A percentile compares a stretch with the other conserved stretches of the same genome.
Evolutionary conservation across 2,113 vertebrate genomes (phyloP).

Genomic region (Boleophthalmus pectinirostris): DNA sequence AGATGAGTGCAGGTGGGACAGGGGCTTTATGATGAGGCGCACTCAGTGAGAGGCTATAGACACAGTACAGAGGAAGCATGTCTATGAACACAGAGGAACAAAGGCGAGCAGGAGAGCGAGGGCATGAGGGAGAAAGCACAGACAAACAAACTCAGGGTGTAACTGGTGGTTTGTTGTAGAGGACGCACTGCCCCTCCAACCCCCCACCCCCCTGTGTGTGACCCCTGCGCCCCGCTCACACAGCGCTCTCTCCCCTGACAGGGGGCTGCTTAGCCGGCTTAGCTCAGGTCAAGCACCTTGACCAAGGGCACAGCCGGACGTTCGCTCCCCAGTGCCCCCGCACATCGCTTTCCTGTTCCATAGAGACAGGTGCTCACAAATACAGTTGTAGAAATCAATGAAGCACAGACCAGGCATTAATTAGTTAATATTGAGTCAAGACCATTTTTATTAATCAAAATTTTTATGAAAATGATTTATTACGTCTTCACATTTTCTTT

Average conservation of each 20-base stretch:
- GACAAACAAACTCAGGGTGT: slow-evolving; percentile 70
- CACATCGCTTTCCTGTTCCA: slow-evolving; percentile 50
- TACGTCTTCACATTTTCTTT: neutral
- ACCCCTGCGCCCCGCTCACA: slow-evolving; percentile 68
- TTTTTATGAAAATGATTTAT: neutral
- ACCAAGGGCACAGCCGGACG: slow-evolving; percentile 68
- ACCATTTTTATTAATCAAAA: neutral
- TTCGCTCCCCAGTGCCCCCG: slow-evolving; percentile 50
- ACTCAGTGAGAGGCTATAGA: slow-evolving; percentile 44
- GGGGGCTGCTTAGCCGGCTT: slow-evolving; percentile 75
- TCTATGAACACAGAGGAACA: slow-evolving; percentile 54
- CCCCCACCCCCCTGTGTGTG: slow-evolving; percentile 37
- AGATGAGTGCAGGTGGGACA: slow-evolving; percentile 39
- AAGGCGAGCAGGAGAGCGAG: slow-evolving; percentile 30
- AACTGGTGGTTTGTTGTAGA: slow-evolving; percentile 75
- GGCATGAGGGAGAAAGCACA: slow-evolving; percentile 56
- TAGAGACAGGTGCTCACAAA: slow-evolving; percentile 25
- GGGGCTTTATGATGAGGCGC: slow-evolving; percentile 54
- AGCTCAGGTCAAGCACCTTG: slow-evolving; percentile 74
- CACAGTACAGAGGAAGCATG: slow-evolving; percentile 37
- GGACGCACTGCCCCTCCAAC: slow-evolving; percentile 55
- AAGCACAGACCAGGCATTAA: neutral
- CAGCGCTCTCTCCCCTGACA: slow-evolving; percentile 66
- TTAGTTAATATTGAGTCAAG: neutral
- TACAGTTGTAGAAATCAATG: slow-evolving; percentile 8